phyloP scores from a whole-genome alignment of 2,797 vertebrate genomes.

The Remorina albescens region DNA sequence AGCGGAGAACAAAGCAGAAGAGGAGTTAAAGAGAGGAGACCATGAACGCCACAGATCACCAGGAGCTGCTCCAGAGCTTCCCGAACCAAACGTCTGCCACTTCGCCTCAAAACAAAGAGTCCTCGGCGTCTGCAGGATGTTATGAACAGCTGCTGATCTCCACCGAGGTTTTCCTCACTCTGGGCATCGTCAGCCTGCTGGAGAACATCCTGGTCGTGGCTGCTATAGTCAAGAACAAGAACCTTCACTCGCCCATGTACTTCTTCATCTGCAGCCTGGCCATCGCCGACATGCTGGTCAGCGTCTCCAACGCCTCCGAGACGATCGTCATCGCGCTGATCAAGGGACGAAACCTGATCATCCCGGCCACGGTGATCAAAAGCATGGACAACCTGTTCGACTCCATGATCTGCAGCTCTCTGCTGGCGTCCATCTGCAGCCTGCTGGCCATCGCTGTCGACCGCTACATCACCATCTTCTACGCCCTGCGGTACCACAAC shows the following conservation, averaged over 20 bases:
- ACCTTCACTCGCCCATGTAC: conserved; percentile 97
- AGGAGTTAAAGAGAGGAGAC: background rate
- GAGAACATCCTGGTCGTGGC: conserved; percentile 94
- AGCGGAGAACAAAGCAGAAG: background rate
- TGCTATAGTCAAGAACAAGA: conserved; percentile 94
- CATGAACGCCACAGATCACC: conserved; percentile 88
- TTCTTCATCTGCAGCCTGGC: conserved; percentile 97
- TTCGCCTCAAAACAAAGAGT: conserved; percentile 67
- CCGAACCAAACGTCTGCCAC: conserved; percentile 75
- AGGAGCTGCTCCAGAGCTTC: conserved; percentile 75
- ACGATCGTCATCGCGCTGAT: conserved; percentile 93
- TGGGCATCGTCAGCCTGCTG: conserved; percentile 93
- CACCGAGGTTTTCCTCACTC: conserved; percentile 92
- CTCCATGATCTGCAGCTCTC: conserved; percentile 95
- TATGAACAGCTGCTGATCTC: conserved; percentile 93
- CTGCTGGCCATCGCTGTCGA: conserved; percentile 94
- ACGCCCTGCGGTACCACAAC: conserved; percentile 95
- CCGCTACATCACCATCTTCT: conserved; percentile 97
- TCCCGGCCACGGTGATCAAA: conserved; percentile 85
- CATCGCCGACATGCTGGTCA: conserved; percentile 95
- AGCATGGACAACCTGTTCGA: conserved; percentile 96
- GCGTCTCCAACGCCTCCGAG: conserved; percentile 94
- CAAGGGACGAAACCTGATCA: conserved; percentile 84
- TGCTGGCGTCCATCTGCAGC: conserved; percentile 95
- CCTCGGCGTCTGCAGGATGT: conserved; percentile 78